Base-by-base conservation (phyloP, 2,113 vertebrate genomes). In the Pogona vitticeps region DNA sequence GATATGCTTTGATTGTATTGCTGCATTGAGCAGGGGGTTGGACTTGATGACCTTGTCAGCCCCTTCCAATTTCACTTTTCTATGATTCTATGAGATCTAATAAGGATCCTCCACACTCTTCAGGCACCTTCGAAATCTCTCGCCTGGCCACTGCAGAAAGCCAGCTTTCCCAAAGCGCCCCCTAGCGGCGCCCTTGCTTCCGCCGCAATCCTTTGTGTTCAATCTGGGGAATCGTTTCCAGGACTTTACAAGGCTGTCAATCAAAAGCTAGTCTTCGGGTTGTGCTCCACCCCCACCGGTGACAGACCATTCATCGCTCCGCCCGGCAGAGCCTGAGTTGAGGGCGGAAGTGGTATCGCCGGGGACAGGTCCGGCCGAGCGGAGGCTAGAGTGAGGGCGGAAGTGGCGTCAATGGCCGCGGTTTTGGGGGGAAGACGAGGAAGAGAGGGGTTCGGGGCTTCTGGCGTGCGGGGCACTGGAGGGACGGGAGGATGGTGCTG, bases 401-500 rank as follows among this genome's bases (percentile, higher is more conserved):
- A 90, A 88, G 40, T 90, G 76, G 88, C 89, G 91, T 90, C 83
- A 33, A 85, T 78, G 82, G 89, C 71, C 61, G 33, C 78, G 82
- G 80, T 65, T 36, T 10, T 63, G 7, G 21, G 77, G 40, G 75
- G 56, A 81, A 61, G 63, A 76, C 56, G 42, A 86, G 79, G 85
- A 81, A 75, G 58, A 63, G 78, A 73, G 46, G 85, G 70, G 31
- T 31, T 36, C 46, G 78, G 85, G 75, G 85, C 58, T 67, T 75
- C 65, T 15, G 85, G 78, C 70, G 77, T 82, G 82, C 68, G 71
- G 80, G 78, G 33, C 31, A 52, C 82, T 23, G 82, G 82, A 33
- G 86, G 76, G 63, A 38, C 63, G 77, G 72, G 77, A 90, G 82
- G 85, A 93, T 93, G 92, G 90, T 91, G 61, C 87, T 93, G 42